Percentiles rank a stretch among this genome's conserved stretches.
phyloP scores from a whole-genome alignment of 1,140 invertebrate genomes.

The Arctopsyche grandis region DNA sequence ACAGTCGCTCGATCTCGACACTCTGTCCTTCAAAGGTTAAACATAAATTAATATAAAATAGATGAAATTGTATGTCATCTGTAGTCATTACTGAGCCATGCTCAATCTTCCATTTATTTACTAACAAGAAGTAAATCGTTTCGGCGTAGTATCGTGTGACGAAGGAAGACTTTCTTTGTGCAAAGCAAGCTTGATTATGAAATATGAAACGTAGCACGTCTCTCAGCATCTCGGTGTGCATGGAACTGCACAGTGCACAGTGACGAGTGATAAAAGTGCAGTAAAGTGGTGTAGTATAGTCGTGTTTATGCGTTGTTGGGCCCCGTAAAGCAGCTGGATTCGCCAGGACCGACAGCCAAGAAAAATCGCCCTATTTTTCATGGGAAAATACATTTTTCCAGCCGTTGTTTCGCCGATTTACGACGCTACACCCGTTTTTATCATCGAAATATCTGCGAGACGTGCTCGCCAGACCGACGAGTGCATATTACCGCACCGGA shows the following conservation, averaged over 20 bases:
- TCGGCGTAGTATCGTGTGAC: too few relatives aligned
- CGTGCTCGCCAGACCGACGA: background rate
- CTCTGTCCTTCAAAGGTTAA: too few relatives aligned
- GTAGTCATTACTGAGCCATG: too few relatives aligned
- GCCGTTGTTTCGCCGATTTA: background rate
- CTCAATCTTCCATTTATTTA: too few relatives aligned
- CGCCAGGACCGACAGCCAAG: background rate
- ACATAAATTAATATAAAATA: too few relatives aligned
- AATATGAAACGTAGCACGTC: too few relatives aligned
- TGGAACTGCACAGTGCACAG: background rate
- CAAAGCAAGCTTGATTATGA: too few relatives aligned
- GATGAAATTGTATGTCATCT: too few relatives aligned
- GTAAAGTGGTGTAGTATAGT: background rate
- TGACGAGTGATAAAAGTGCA: conserved; percentile 10
- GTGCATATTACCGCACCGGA: background rate
- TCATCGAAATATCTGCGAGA: conserved; percentile 4
- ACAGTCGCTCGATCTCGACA: too few relatives aligned
- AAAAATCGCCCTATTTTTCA: conserved; percentile 6
- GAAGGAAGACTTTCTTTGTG: too few relatives aligned
- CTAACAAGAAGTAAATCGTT: too few relatives aligned
- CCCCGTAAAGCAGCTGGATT: background rate
- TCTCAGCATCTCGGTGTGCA: too few relatives aligned
- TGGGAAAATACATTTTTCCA: conserved; percentile 10
- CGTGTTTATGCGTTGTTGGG: background rate
- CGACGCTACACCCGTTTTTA: background rate